These are phyloP conservation scores for Helostoma temminkii DNA, from an alignment of 2,797 vertebrate genomes.

Conservation along the genomic window DNA sequence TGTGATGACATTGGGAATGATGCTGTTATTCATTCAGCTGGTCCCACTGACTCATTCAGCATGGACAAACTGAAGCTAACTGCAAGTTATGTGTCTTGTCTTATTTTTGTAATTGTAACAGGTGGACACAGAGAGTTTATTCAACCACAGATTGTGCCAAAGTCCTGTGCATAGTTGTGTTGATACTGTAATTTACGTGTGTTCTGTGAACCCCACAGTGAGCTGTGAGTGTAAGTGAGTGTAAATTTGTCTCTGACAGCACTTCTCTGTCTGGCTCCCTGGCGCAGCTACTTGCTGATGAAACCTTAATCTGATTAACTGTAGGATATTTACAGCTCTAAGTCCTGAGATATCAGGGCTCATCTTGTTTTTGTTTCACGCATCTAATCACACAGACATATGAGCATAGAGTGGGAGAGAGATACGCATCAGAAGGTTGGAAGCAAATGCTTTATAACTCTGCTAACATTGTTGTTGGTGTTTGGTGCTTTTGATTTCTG, in stretches of 20 bases:
- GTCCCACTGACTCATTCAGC: constrained; percentile 24
- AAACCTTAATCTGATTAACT: constrained; percentile 81
- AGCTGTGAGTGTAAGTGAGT: constrained; percentile 50
- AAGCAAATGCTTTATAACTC: not conserved
- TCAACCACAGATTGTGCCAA: not conserved
- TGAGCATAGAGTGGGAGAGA: constrained; percentile 13
- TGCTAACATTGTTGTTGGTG: not conserved
- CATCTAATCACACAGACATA: constrained; percentile 13
- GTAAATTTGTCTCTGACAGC: constrained; percentile 45
- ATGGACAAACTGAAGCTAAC: constrained; percentile 20
- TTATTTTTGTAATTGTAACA: too few species aligned
- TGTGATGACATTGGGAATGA: constrained; percentile 42
- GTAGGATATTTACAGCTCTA: constrained; percentile 78
- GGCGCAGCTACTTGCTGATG: constrained; percentile 53
- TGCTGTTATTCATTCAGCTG: constrained; percentile 49
- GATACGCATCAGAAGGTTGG: not conserved
- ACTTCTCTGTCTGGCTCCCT: constrained; percentile 23
- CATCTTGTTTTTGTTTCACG: constrained; percentile 62
- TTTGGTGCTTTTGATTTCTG: constrained; percentile 20
- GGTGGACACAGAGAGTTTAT: not conserved
- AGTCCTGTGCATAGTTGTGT: not conserved
- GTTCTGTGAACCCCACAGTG: constrained; percentile 16
- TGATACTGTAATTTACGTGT: not conserved
- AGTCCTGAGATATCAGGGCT: constrained; percentile 69
- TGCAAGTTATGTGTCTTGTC: not conserved